phyloP scores from a whole-genome alignment of 2,888 invertebrate genomes.

The Craniophora ligustri region DNA sequence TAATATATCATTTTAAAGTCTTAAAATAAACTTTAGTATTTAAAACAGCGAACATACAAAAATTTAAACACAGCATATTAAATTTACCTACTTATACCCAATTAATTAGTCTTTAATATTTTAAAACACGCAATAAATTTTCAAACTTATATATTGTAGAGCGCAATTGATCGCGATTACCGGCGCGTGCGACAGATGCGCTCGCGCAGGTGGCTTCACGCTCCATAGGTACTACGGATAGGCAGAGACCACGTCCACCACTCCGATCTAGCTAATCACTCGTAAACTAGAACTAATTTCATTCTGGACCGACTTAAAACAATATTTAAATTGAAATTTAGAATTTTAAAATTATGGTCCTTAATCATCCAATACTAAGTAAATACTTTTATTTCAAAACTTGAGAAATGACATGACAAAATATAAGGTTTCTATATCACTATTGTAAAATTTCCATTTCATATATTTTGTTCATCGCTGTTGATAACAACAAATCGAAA shows the following conservation, averaged over 20 bases:
- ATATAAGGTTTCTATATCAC: too few species aligned
- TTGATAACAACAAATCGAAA: too few species aligned
- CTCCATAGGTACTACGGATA: constrained; percentile 53
- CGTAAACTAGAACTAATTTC: constrained; percentile 58
- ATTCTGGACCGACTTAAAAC: constrained; percentile 26
- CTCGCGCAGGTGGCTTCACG: constrained; percentile 77
- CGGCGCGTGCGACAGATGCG: constrained; percentile 80
- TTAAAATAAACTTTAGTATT: too few species aligned
- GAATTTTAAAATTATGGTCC: constrained; percentile 1
- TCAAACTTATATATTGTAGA: background rate
- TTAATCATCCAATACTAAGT: background rate
- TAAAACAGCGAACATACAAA: too few species aligned
- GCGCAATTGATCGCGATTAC: constrained; percentile 56
- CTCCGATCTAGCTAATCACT: constrained; percentile 54
- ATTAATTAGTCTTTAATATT: too few species aligned
- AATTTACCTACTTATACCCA: too few species aligned
- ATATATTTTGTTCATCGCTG: too few species aligned
- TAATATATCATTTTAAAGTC: too few species aligned
- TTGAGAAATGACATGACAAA: too few species aligned
- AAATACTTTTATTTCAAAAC: background rate
- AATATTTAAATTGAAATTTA: constrained; percentile 18
- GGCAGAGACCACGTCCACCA: constrained; percentile 31
- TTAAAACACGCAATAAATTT: background rate
- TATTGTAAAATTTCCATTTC: too few species aligned
- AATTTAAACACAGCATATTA: too few species aligned